phyloP scores from a whole-genome alignment of 2,113 vertebrate genomes.

The Asarcornis scutulata region DNA sequence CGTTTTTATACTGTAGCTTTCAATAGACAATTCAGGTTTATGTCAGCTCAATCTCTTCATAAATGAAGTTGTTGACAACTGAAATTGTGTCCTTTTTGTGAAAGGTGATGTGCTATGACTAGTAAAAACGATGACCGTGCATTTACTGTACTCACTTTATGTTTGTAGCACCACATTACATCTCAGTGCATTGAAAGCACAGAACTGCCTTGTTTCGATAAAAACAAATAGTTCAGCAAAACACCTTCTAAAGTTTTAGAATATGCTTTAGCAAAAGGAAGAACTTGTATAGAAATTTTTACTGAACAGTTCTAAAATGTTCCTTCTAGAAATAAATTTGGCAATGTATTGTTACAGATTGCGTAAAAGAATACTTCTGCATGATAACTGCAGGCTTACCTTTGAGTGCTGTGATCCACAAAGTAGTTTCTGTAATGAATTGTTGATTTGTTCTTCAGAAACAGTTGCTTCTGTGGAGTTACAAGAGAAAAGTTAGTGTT shows the following conservation, averaged over 20 bases:
- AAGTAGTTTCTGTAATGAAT: neutral
- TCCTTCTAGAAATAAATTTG: neutral
- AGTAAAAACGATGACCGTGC: neutral
- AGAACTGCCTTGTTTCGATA: neutral
- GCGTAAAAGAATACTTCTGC: neutral
- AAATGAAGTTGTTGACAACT: neutral
- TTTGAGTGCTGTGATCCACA: neutral
- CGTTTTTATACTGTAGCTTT: neutral
- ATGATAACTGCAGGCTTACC: neutral
- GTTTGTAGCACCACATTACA: neutral
- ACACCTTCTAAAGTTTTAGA: neutral
- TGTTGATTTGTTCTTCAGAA: neutral
- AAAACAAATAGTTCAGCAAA: neutral
- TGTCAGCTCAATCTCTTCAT: neutral
- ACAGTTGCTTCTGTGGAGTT: neutral
- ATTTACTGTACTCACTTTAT: neutral
- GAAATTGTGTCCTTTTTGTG: neutral
- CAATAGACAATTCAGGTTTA: neutral
- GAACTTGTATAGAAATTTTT: neutral
- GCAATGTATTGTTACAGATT: neutral
- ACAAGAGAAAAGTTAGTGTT: neutral
- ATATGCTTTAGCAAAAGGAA: neutral
- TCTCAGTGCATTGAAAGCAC: neutral
- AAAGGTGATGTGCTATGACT: neutral
- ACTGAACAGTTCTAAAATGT: neutral